Base-by-base conservation (phyloP, 1,140 invertebrate genomes). In the Zaprionus vittiger region DNA sequence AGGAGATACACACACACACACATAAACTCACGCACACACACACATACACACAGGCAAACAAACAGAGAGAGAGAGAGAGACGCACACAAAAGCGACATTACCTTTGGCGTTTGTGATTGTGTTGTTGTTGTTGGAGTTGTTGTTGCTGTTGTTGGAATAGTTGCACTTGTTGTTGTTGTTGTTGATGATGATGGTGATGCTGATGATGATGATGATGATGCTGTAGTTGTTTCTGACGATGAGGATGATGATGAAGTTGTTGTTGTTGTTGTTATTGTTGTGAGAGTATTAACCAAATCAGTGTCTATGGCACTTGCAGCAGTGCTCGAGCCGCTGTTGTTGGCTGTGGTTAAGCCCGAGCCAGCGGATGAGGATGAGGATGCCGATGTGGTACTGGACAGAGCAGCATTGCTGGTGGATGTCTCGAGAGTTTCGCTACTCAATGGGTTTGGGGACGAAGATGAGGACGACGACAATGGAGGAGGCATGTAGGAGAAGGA, bases 101-200 rank as follows among this genome's bases (percentile, higher is more conserved):
- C 85, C 85, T 90, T 90, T 85, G 81, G 79, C 72, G 82, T 79
- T 81, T 89, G 79, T 77, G 77, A 85, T 71, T 72, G 86, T 89
- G 81, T 77, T 84, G 76, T 73, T 67, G 80, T 73, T 55, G 66
- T 66, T 61, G 82, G 60, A 61, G 80, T 59, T 83, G 80, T 70
- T 78, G 83, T 57, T 65, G 74, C 31, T 79, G 83, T 74, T 75
- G 83, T 83, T 76, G 77, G 49, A 56, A 70, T 81, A 81, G 82
- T 79, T 74, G 84, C 55, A 73, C 72, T 79, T 72, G 78, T 67
- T 77, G 59, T 76, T 64, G 76, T 73, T 63, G 83, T 66, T 34
- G 61, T 44, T 62, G 65, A n/a, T 31, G 66, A 55, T 67, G 79
- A 20, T 17, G 63, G 26, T 57, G 70, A 22, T n/a, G 62, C 47